A percentile compares a stretch with the other conserved stretches of the same genome.
Evolutionary conservation across 1,140 invertebrate genomes (phyloP).

Genomic region (Orchesella cincta): DNA sequence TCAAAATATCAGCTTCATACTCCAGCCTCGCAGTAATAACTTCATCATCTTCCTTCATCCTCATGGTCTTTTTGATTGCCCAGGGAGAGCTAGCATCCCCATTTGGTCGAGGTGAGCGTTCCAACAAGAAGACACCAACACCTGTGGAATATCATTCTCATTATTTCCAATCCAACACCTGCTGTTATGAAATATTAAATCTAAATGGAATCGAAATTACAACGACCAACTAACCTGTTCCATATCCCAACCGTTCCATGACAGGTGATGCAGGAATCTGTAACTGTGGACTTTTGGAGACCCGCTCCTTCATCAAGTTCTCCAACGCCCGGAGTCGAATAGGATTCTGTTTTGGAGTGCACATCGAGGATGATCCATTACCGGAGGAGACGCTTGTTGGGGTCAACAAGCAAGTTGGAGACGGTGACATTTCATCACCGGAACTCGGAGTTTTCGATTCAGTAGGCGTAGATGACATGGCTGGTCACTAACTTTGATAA

Average conservation of each 20-base stretch:
- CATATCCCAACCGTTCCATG: slow-evolving; percentile 70
- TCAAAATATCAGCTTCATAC: slow-evolving; percentile 70
- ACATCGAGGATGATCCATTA: too few relatives aligned
- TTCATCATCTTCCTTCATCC: slow-evolving; percentile 54
- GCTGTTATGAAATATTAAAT: slow-evolving; percentile 26
- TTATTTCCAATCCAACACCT: slow-evolving; percentile 52
- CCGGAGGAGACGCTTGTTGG: too few relatives aligned
- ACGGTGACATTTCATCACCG: neutral
- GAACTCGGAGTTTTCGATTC: neutral
- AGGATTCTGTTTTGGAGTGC: neutral
- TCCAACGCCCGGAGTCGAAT: neutral
- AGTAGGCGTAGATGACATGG: neutral
- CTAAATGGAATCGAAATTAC: slow-evolving; percentile 25
- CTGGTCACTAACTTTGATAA: neutral
- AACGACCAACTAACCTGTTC: slow-evolving; percentile 63
- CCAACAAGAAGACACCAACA: slow-evolving; percentile 72
- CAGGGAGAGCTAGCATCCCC: slow-evolving; percentile 70
- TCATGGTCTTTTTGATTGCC: slow-evolving; percentile 78
- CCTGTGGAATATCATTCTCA: too few relatives aligned
- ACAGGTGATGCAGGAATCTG: slow-evolving; percentile 70
- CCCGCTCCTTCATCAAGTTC: neutral
- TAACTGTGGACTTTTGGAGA: slow-evolving; percentile 52
- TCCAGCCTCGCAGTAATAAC: slow-evolving; percentile 61
- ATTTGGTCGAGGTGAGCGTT: slow-evolving; percentile 68
- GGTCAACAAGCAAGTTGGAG: too few relatives aligned